A percentile compares a stretch with the other conserved stretches of the same genome.
These are phyloP conservation scores for Oikopleura vanhoeffeni DNA, from an alignment of 23 tunicate genomes.

Conservation along the genomic window DNA sequence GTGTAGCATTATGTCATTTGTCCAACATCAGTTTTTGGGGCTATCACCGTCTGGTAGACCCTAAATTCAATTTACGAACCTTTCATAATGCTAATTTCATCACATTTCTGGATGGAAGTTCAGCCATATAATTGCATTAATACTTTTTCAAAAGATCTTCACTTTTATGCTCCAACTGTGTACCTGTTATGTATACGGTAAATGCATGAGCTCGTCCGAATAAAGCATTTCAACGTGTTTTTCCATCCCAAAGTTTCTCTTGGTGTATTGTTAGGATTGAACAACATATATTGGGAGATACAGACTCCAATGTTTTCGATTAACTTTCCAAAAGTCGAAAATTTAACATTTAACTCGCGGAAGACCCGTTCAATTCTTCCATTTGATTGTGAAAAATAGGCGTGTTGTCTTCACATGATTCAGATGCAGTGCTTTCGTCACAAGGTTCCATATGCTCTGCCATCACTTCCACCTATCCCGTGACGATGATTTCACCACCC, in stretches of 20 bases:
- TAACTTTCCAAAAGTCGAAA: background rate
- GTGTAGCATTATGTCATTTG: too few relatives aligned
- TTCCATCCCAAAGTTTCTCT: background rate
- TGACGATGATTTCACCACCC: background rate
- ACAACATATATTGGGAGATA: background rate
- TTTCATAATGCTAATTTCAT: too few relatives aligned
- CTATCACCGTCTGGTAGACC: too few relatives aligned
- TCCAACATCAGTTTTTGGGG: too few relatives aligned
- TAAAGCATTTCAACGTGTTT: background rate
- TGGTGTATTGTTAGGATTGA: background rate
- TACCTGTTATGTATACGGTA: background rate
- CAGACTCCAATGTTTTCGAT: background rate
- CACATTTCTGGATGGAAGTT: too few relatives aligned
- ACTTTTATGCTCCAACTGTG: too few relatives aligned
- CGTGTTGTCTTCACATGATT: background rate
- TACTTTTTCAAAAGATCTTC: too few relatives aligned
- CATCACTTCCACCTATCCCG: background rate
- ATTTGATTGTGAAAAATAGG: background rate
- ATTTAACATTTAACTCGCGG: background rate
- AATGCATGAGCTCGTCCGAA: background rate
- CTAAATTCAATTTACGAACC: too few relatives aligned
- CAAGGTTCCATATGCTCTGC: background rate
- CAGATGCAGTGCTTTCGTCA: background rate
- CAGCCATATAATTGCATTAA: too few relatives aligned
- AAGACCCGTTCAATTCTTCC: background rate